Evolutionary conservation across 2,113 vertebrate species (phyloP), one percentile per base, ranked within the genome.

Genomic region (Rhinolophus sinicus): DNA sequence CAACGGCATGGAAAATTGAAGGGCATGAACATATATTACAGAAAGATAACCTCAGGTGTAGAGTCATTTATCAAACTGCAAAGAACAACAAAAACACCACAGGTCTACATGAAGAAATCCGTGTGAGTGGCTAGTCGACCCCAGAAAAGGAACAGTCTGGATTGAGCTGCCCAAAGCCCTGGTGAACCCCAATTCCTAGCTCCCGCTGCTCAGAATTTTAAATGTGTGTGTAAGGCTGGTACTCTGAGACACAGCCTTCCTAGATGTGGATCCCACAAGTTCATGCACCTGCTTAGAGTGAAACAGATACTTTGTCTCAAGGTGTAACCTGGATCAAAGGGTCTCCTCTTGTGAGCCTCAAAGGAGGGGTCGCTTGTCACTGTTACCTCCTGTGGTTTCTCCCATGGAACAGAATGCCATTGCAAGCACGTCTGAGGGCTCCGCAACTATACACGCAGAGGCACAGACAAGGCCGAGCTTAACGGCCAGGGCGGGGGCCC

Each of bases 381-480:
- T 80, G 2, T 40, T 9, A 69, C 7, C 35, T n/a, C 16, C 28
- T 2, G 2, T 16, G 22, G 50, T 58, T 50, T 56, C 52, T 28
- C 56, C 88, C 8, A 0, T 19, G 26, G 69, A 72, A 54, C 19
- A 13, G 28, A 19, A 69, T 0, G 4, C 40, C 8, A 28, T 24
- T 0, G 22, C 18, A 21, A 14, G 14, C 38, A 19, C 0, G 18
- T 2, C 28, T 16, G 65, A 77, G 52, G 28, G 16, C 33, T 44
- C 40, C n/a, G 24, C 21, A 35, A 54, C 52, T 1, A 47, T 1
- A 14, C 28, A 50, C 0, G 0, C 6, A 11, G 18, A 2, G 4
- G 33, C 19, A 24, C 30, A 24, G 93, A 0, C 15, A 52, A 52
- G 2, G 28, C 95, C 14, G 8, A 4, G 0, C n/a, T 9, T 52